These are phyloP conservation scores for Endotricha flammealis DNA, from an alignment of 2,888 invertebrate species.

Conservation along the genomic window DNA sequence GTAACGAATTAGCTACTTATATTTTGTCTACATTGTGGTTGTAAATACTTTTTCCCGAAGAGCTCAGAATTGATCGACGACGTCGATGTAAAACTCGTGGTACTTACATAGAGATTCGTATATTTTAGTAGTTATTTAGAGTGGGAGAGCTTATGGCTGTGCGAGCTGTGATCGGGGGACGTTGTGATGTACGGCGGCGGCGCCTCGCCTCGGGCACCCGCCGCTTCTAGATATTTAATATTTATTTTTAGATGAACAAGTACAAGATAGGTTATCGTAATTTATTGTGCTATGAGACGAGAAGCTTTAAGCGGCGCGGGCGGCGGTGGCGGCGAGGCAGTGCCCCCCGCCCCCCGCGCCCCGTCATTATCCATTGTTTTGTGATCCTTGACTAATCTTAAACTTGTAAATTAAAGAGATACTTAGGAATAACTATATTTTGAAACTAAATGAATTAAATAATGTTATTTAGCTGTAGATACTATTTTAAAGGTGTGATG, in stretches of 20 bases:
- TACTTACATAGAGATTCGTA: conserved; percentile 20
- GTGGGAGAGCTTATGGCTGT: conserved; percentile 27
- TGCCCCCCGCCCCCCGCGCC: conserved; percentile 8
- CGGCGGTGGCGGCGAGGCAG: conserved; percentile 2
- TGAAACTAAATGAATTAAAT: conserved; percentile 24
- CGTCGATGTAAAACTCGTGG: conserved; percentile 29
- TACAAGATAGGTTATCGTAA: conserved; percentile 47
- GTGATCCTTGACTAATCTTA: conserved; percentile 40
- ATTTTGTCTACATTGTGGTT: conserved; percentile 25
- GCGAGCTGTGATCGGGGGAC: conserved; percentile 23
- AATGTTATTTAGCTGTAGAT: conserved; percentile 15
- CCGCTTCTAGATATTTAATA: conserved; percentile 46
- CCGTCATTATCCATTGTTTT: conserved; percentile 31
- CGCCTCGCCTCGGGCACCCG: neutral
- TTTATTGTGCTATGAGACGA: conserved; percentile 33
- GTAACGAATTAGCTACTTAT: conserved; percentile 18
- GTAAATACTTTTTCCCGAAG: conserved; percentile 29
- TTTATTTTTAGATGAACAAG: conserved; percentile 62
- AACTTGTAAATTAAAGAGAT: conserved; percentile 19
- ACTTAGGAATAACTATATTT: conserved; percentile 34
- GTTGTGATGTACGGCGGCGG: conserved; percentile 5
- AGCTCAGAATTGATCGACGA: conserved; percentile 29
- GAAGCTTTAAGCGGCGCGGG: conserved; percentile 41
- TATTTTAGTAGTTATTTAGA: conserved; percentile 24
- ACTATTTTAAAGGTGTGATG: conserved; percentile 21